Evolutionary conservation across 2,888 invertebrate genomes (phyloP).

Genomic region (Dione vanillae): DNA sequence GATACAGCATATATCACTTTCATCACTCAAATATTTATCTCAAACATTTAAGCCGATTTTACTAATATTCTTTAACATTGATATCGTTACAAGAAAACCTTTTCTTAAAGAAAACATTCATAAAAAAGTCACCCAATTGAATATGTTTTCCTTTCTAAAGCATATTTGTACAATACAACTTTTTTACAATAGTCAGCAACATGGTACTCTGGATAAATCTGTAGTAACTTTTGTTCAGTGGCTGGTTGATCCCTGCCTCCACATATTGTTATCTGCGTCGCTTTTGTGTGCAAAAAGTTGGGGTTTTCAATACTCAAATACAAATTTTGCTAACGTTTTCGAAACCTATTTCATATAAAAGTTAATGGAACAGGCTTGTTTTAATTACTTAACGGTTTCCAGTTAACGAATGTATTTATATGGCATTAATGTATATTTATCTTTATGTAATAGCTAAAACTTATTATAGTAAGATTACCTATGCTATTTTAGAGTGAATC

Average conservation of each 20-base stretch:
- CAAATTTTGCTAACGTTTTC: too few relatives aligned
- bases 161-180: constrained; percentile 22
- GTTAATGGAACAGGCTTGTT: too few relatives aligned
- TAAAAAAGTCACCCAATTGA: constrained; percentile 2
- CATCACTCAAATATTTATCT: too few relatives aligned
- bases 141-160: constrained; percentile 24
- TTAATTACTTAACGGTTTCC: too few relatives aligned
- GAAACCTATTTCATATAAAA: too few relatives aligned
- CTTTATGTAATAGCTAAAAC: too few relatives aligned
- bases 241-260: constrained; percentile 29
- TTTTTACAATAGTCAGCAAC: constrained; percentile 28
- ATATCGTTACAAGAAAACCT: constrained; percentile 4
- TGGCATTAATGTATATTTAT: too few relatives aligned
- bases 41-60: background rate
- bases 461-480: too few relatives aligned
- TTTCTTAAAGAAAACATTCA: background rate
- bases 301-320: constrained; percentile 32
- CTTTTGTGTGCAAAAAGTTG: constrained; percentile 31
- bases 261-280: constrained; percentile 26
- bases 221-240: constrained; percentile 18
- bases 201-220: constrained; percentile 17
- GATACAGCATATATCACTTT: too few relatives aligned
- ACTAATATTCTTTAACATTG: background rate
- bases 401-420: too few relatives aligned
- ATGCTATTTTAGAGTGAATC: too few relatives aligned